Percentiles rank a stretch among this genome's conserved stretches.
Evolutionary conservation across 2,113 vertebrate species (phyloP).

Genomic region (Astatoreochromis straeleni): DNA sequence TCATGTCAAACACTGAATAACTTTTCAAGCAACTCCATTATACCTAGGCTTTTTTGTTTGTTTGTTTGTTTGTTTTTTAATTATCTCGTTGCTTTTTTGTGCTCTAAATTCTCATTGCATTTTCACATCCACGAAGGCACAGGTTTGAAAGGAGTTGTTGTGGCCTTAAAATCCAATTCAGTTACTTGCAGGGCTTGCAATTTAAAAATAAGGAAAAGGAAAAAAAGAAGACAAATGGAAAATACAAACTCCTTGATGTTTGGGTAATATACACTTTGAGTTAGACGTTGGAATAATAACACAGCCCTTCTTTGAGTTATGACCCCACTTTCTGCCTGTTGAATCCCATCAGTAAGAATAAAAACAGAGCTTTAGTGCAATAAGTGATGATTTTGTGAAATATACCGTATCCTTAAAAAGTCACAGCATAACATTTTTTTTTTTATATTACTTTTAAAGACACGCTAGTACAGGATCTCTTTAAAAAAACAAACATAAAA

Average conservation of each 20-base stretch:
- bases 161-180: not conserved
- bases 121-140: not conserved
- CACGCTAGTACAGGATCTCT: not conserved
- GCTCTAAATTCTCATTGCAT: not conserved
- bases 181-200: not conserved
- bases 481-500: not conserved
- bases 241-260: not conserved
- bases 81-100: not conserved
- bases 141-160: not conserved
- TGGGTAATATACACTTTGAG: not conserved
- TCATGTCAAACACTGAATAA: conserved; percentile 34
- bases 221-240: not conserved
- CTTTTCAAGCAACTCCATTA: not conserved
- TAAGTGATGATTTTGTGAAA: not conserved
- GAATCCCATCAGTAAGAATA: not conserved
- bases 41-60: not conserved
- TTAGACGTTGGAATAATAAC: not conserved
- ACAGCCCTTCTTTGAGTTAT: not conserved
- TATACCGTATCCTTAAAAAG: not conserved
- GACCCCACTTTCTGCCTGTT: not conserved
- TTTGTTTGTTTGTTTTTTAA: not conserved
- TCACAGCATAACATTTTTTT: not conserved
- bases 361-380: not conserved
- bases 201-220: not conserved
- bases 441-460: not conserved